Evolutionary conservation across 2,797 vertebrate species (phyloP).

Genomic region (Sibirionetta formosa): DNA sequence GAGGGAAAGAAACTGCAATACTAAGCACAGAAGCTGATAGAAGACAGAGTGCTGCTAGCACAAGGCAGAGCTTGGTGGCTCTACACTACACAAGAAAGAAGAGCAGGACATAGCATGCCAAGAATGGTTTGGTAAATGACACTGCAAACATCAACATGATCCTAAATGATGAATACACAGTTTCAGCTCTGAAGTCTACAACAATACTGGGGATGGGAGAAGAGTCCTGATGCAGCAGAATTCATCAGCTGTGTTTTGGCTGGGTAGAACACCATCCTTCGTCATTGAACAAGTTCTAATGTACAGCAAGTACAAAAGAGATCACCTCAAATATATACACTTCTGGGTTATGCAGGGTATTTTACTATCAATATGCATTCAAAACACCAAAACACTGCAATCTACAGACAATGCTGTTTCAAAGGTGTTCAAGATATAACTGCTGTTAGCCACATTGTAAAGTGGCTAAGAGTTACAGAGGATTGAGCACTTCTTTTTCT

Average conservation of each 20-base stretch:
- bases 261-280: not conserved
- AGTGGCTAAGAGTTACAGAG: not conserved
- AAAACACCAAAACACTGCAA: not conserved
- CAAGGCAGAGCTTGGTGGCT: not conserved
- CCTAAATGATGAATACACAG: not conserved
- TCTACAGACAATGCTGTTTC: not conserved
- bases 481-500: not conserved
- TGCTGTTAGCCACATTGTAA: not conserved
- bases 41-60: not conserved
- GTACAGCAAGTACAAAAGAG: not conserved
- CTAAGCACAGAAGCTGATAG: not conserved
- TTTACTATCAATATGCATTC: fast-evolving
- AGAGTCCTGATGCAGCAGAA: not conserved
- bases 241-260: not conserved
- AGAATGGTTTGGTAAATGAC: not conserved
- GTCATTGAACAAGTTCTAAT: not conserved
- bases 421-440: not conserved
- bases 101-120: no score
- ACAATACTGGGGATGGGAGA: not conserved
- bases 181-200: not conserved
- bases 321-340: not conserved
- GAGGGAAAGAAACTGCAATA: not conserved
- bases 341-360: not conserved
- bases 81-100: not conserved
- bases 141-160: not conserved